These are phyloP conservation scores for Noctua janthina DNA, from an alignment of 2,888 invertebrate species.

Conservation along the genomic window DNA sequence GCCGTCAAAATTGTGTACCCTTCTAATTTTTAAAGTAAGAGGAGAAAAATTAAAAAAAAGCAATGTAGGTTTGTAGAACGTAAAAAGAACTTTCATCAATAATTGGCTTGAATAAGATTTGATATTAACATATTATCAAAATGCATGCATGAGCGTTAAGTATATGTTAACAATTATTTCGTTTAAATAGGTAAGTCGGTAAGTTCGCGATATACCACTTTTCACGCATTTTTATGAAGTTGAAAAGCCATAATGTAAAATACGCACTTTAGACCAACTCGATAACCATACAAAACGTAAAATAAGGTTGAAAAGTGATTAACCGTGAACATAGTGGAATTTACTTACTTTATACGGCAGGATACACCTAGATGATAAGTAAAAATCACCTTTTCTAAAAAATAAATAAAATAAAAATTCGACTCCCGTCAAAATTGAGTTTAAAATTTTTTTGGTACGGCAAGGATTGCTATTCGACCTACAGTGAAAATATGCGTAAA, in stretches of 20 bases:
- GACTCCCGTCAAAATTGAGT: constrained; percentile 7
- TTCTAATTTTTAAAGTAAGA: background rate
- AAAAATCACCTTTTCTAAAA: background rate
- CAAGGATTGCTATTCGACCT: background rate
- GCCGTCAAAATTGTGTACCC: background rate
- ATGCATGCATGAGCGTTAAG: too few relatives aligned
- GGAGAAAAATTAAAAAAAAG: background rate
- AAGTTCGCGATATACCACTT: background rate
- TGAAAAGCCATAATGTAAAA: background rate
- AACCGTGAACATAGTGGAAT: background rate
- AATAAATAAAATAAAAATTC: background rate
- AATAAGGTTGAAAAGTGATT: background rate
- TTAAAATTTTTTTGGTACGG: constrained; percentile 11
- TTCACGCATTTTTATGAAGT: background rate
- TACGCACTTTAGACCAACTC: background rate
- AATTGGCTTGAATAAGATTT: too few relatives aligned
- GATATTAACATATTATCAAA: too few relatives aligned
- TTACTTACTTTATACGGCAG: background rate
- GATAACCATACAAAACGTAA: background rate
- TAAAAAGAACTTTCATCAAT: too few relatives aligned
- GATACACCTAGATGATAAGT: background rate
- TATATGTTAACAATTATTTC: too few relatives aligned
- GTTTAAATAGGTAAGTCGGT: background rate
- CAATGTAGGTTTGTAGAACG: too few relatives aligned
- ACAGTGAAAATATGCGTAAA: constrained; percentile 21